A percentile compares a stretch with the other conserved stretches of the same genome.
These are phyloP conservation scores for Acanthornis magna DNA, from an alignment of 2,797 vertebrate genomes.

Conservation along the genomic window DNA sequence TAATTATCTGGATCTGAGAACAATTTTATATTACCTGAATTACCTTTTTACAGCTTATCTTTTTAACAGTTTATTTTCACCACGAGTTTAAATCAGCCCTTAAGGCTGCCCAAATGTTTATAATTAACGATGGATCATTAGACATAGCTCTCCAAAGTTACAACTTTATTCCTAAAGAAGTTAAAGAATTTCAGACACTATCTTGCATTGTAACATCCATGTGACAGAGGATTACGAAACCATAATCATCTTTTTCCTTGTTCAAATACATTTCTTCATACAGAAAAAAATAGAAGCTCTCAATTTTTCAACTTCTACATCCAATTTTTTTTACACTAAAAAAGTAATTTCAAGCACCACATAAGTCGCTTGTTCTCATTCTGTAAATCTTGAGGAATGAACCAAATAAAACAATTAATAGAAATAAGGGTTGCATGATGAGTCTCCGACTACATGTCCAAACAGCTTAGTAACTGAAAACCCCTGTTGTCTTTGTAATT, in stretches of 20 bases:
- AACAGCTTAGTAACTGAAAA: background rate
- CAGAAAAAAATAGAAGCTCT: background rate
- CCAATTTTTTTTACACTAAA: background rate
- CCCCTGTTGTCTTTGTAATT: background rate
- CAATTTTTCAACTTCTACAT: background rate
- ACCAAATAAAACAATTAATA: background rate
- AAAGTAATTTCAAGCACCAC: background rate
- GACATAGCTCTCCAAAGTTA: background rate
- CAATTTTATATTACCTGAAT: background rate
- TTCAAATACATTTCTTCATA: background rate
- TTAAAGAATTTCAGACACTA: background rate
- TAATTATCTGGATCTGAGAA: background rate
- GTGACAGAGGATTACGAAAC: background rate
- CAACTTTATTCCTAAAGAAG: background rate
- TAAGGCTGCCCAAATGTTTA: background rate
- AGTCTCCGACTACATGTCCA: background rate
- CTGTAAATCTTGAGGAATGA: background rate
- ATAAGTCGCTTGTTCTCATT: background rate
- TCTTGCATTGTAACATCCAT: background rate
- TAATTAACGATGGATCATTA: background rate
- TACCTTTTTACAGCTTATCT: background rate
- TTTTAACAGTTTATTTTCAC: background rate
- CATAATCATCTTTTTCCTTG: background rate
- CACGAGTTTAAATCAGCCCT: background rate
- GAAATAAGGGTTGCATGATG: background rate